Evolutionary conservation across 2,888 invertebrate genomes (phyloP).

Genomic region (Archips crataeganus): DNA sequence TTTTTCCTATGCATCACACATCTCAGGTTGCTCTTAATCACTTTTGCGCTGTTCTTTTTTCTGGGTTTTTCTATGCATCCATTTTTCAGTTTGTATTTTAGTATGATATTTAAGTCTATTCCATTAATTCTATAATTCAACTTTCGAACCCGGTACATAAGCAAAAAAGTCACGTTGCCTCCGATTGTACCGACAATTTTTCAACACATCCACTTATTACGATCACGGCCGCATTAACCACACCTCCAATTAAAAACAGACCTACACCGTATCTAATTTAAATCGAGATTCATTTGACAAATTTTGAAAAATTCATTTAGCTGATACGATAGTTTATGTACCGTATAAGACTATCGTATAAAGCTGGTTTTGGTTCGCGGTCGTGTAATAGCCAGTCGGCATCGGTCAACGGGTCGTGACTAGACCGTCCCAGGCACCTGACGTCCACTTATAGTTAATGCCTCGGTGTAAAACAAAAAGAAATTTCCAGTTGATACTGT

Average conservation of each 20-base stretch:
- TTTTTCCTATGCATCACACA: no score
- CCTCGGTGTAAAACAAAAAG: constrained; percentile 67
- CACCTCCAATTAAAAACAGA: constrained; percentile 53
- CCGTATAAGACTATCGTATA: constrained; percentile 37
- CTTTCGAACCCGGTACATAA: constrained; percentile 77
- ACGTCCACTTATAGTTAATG: constrained; percentile 79
- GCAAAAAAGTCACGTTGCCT: constrained; percentile 83
- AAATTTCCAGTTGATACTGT: constrained; percentile 66
- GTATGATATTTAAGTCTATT: constrained; percentile 50
- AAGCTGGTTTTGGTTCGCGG: constrained; percentile 51
- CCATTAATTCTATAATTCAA: constrained; percentile 55
- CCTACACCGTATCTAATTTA: constrained; percentile 30
- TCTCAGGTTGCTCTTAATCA: neutral
- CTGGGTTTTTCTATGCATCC: no score
- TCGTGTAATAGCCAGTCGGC: constrained; percentile 64
- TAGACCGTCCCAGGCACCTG: constrained; percentile 81
- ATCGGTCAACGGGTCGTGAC: constrained; percentile 85
- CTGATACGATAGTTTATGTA: constrained; percentile 45
- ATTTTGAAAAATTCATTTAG: constrained; percentile 45
- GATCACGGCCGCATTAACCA: constrained; percentile 84
- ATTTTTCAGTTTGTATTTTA: neutral
- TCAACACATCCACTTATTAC: constrained; percentile 86
- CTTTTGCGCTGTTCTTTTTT: no score
- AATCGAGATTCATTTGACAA: constrained; percentile 47
- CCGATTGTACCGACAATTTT: constrained; percentile 85